These are phyloP conservation scores for Thinocorus orbignyianus DNA, from an alignment of 2,113 vertebrate species.

Conservation along the genomic window DNA sequence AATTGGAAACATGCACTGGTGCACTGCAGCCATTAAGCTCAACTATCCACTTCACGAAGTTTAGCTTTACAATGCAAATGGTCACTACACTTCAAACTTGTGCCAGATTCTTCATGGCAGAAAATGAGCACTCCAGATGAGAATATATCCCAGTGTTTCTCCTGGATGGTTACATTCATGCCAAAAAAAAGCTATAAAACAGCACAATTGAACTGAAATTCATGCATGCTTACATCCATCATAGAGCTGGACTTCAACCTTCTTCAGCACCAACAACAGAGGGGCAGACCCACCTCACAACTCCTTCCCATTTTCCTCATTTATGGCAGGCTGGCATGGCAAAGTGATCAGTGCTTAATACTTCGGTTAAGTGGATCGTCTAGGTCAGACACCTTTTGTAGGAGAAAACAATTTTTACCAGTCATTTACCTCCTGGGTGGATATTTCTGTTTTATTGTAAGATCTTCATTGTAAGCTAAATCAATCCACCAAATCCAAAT, in stretches of 20 bases:
- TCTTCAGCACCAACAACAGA: background rate
- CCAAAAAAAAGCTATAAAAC: background rate
- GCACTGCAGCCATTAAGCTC: background rate
- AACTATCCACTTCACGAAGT: background rate
- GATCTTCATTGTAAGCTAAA: background rate
- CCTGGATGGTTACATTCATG: accelerated
- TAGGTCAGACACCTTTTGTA: background rate
- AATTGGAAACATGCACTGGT: background rate
- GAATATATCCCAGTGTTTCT: background rate
- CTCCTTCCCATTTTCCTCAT: background rate
- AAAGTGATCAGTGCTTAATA: background rate
- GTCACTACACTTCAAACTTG: background rate
- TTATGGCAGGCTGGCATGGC: background rate
- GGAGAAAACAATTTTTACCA: background rate
- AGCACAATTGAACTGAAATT: background rate
- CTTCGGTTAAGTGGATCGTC: background rate
- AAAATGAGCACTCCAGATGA: background rate
- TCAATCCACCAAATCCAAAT: background rate
- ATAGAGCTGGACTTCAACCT: background rate
- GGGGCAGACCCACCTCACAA: background rate
- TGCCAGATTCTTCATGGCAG: background rate
- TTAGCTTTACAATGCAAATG: background rate
- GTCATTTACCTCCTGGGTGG: background rate
- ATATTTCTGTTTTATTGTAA: background rate
- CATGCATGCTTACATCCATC: accelerated